Base-by-base conservation (phyloP, 2,888 invertebrate species). In the Amiota mariae region DNA sequence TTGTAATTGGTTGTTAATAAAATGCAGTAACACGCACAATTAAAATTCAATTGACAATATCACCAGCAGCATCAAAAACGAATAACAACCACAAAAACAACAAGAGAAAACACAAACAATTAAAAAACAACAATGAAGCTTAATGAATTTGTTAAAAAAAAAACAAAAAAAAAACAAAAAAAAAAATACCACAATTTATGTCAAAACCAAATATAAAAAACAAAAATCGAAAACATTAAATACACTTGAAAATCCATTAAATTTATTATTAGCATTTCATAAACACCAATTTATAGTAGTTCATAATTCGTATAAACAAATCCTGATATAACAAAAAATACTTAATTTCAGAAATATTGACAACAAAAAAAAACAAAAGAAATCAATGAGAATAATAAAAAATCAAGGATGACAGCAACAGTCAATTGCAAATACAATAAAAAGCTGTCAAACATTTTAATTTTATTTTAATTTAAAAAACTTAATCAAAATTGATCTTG, bases 21-120 rank as follows among this genome's bases (percentile, higher is more conserved):
- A 68, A 68, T 68, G 51, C 67, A 68, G 51, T 24, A 68, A 68
- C 67, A 68, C 67, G 54, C 67, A 54, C 54, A 68, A 68, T 68
- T 68, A 68, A 67, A 68, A 68, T 68, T 51, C 67, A 68, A 68
- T 68, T 67, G 63, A 51, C 24, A 51, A 68, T 67, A 68, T 20
- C 54, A 59, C 11, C 59, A 59, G 20, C 54, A 59, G 20, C 59
- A 59, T 12, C 59, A 59, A 59, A 15, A 20, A 15, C 20, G 13
- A 54, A 54, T 3, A 54, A 54, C 2, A 54, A 54, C 12, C 18
- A 24, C 24, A 63, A 12, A 63, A 63, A 13, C 46, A 63, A 46
- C 13, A 63, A 63, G 46, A 63, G 13, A 46, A 63, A 63, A 63
- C 13, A 36, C 11, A 36, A 59, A 20, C 59, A 59, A 59, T 59